phyloP scores from a whole-genome alignment of 2,113 vertebrate genomes.

The Perca flavescens region DNA sequence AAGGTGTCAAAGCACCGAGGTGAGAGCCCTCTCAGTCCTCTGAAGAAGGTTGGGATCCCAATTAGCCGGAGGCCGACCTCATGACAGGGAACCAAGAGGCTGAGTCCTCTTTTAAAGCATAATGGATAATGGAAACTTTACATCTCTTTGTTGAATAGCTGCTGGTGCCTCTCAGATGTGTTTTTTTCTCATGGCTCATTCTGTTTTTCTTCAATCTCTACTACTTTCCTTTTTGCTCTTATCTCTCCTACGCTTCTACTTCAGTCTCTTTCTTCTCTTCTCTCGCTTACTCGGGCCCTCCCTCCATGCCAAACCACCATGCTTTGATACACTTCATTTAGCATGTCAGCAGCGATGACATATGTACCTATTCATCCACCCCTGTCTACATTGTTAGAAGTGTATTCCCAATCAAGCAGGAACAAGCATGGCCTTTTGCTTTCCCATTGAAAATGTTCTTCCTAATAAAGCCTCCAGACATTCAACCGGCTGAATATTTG shows the following conservation, averaged over 20 bases:
- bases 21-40: constrained; percentile 28
- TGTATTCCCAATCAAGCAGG: constrained; percentile 70
- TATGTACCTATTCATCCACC: constrained; percentile 62
- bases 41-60: constrained; percentile 59
- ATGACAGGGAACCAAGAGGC: not conserved
- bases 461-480: constrained; percentile 70
- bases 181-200: constrained; percentile 8
- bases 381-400: constrained; percentile 56
- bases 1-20: constrained; percentile 59
- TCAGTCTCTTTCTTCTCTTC: constrained; percentile 24
- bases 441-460: constrained; percentile 64
- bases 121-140: constrained; percentile 19
- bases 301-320: constrained; percentile 42
- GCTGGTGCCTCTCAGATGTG: constrained; percentile 5
- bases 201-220: constrained; percentile 4
- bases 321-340: constrained; percentile 81
- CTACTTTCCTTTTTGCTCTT: constrained; percentile 16
- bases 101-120: constrained; percentile 1
- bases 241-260: constrained; percentile 20
- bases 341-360: constrained; percentile 76
- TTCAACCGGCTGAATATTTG: constrained; percentile 55
- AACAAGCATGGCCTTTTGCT: constrained; percentile 67
- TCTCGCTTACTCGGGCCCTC: constrained; percentile 18
- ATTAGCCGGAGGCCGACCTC: constrained; percentile 46
- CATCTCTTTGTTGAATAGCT: constrained; percentile 44